These are phyloP conservation scores for Nettapus auritus DNA, from an alignment of 2,113 vertebrate genomes.

Conservation along the genomic window DNA sequence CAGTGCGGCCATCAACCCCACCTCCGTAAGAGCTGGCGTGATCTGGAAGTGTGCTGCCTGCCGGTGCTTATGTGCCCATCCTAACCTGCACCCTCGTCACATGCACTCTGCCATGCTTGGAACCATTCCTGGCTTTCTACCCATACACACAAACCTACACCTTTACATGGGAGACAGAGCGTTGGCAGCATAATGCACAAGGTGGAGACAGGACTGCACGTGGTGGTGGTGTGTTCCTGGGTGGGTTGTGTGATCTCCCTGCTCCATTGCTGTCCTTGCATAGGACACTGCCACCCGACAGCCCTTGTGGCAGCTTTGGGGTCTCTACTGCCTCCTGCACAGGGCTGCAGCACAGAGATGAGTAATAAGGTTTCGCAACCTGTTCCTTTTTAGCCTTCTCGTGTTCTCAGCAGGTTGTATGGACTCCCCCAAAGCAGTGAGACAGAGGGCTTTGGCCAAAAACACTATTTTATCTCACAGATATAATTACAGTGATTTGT, in stretches of 20 bases:
- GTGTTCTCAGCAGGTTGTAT: not conserved
- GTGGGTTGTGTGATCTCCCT: fast-evolving
- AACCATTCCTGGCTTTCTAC: not conserved
- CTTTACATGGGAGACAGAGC: fast-evolving
- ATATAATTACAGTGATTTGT: slow-evolving; percentile 47
- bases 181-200: not conserved
- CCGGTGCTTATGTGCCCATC: not conserved
- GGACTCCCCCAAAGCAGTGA: not conserved
- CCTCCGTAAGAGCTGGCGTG: fast-evolving
- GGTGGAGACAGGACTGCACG: not conserved
- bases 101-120: fast-evolving
- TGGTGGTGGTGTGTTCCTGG: not conserved
- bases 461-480: not conserved
- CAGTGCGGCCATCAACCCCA: fast-evolving
- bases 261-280: not conserved
- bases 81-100: not conserved
- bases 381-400: no score
- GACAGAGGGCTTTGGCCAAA: not conserved
- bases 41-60: fast-evolving
- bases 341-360: not conserved
- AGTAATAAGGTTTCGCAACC: no score
- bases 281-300: not conserved
- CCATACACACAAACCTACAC: not conserved
- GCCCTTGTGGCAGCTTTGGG: not conserved
- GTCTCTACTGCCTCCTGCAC: not conserved